These are phyloP conservation scores for Hemithea aestivaria DNA, from an alignment of 2,888 invertebrate species.

Conservation along the genomic window DNA sequence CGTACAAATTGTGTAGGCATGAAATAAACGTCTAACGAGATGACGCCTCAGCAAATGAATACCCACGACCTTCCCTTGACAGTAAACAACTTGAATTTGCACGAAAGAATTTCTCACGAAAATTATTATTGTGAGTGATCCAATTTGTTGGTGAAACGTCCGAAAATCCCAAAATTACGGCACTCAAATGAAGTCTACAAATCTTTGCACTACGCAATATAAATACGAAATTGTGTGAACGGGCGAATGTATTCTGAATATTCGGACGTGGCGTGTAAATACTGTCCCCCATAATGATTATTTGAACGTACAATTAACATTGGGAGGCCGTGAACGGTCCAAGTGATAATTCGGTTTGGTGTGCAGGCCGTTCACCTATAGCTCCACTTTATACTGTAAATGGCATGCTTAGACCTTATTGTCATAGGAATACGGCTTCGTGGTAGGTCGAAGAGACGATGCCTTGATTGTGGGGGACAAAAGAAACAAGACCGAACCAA, in stretches of 20 bases:
- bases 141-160: slow-evolving; percentile 51
- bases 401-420: no score
- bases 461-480: no score
- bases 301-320: slow-evolving; percentile 69
- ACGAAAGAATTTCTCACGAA: slow-evolving; percentile 44
- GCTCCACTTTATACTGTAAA: no score
- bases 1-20: slow-evolving; percentile 18
- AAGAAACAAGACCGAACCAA: no score
- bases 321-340: slow-evolving; percentile 47
- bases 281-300: slow-evolving; percentile 69
- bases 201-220: slow-evolving; percentile 45
- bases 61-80: slow-evolving; percentile 38
- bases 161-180: slow-evolving; percentile 41
- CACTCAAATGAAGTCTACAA: slow-evolving; percentile 46
- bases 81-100: slow-evolving; percentile 50
- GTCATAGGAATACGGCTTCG: no score
- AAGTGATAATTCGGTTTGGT: slow-evolving; percentile 63
- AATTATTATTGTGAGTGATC: slow-evolving; percentile 52
- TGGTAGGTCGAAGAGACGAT: no score
- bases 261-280: slow-evolving; percentile 58
- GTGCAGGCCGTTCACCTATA: slow-evolving; percentile 22
- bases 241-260: slow-evolving; percentile 58
- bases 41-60: slow-evolving; percentile 37
- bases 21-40: slow-evolving; percentile 34
- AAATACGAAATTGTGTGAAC: slow-evolving; percentile 49